A percentile compares a stretch with the other conserved stretches of the same genome.
Evolutionary conservation across 2,113 vertebrate genomes (phyloP).

Genomic region (Psittacula cyanocephala): DNA sequence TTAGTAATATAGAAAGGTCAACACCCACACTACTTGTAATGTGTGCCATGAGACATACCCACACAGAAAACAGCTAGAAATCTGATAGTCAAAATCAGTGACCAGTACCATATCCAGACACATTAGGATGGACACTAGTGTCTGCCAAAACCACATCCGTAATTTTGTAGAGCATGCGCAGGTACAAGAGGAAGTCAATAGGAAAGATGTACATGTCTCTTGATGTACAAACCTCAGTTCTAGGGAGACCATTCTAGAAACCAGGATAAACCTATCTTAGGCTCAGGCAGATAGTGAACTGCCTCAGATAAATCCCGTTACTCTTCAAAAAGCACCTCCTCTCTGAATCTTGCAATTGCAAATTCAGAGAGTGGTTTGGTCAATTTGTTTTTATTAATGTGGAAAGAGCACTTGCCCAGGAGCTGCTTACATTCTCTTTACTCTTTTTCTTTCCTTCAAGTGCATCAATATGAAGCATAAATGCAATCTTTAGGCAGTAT

Average conservation of each 20-base stretch:
- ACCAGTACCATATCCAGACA: neutral
- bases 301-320: neutral
- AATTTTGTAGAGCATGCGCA: fast-evolving
- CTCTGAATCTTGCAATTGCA: neutral
- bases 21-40: neutral
- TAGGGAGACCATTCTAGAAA: neutral
- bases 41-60: neutral
- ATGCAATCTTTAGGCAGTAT: neutral
- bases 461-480: neutral
- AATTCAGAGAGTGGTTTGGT: neutral
- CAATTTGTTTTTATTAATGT: neutral
- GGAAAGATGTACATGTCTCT: fast-evolving
- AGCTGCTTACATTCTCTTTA: neutral
- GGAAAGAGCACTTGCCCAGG: neutral
- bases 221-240: neutral
- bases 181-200: neutral
- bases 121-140: too few species aligned
- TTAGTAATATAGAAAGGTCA: neutral
- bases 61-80: neutral
- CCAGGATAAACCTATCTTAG: neutral
- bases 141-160: neutral
- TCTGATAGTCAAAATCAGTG: neutral
- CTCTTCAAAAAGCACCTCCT: neutral
- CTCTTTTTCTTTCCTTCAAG: neutral
- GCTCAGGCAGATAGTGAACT: neutral